Conservation (phyloP, 2,113 vertebrate species). For the Apistogramma diplotaenia region DNA sequence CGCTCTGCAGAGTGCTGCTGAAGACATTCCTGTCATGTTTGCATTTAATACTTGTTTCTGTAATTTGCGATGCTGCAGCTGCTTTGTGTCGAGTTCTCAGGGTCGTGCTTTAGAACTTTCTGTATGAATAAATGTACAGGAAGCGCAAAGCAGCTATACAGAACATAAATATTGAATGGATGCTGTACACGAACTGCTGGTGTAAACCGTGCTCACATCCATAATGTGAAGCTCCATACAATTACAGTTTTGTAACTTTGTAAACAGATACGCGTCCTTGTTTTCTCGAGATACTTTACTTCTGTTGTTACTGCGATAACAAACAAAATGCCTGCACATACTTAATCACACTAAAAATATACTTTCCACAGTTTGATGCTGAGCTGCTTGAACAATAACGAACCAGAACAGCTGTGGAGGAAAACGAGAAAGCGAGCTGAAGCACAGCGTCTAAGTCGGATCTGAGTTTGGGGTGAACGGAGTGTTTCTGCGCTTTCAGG, state of each 20-base stretch:
- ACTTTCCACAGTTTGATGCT: not conserved
- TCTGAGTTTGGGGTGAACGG: constrained; percentile 32
- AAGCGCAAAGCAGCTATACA: not conserved
- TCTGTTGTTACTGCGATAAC: not conserved
- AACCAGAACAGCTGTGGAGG: constrained; percentile 8
- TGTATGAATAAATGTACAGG: not conserved
- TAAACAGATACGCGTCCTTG: accelerated
- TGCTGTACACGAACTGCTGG: not conserved
- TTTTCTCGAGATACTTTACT: not conserved
- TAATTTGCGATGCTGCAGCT: not conserved
- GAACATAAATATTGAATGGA: not conserved
- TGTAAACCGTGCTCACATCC: not conserved
- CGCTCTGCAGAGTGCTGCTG: not conserved
- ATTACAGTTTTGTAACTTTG: not conserved
- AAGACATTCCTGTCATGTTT: not conserved
- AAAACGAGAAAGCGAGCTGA: not conserved
- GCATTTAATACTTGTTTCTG: not conserved
- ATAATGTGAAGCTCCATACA: too few relatives aligned
- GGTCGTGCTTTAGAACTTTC: not conserved
- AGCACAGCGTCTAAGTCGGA: not conserved
- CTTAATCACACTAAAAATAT: not conserved
- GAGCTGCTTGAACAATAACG: not conserved
- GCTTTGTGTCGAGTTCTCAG: not conserved
- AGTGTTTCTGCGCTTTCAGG: constrained; percentile 34
- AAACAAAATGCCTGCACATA: not conserved